Evolutionary conservation across 2,113 vertebrate genomes (phyloP).

Genomic region (Suricata suricatta): DNA sequence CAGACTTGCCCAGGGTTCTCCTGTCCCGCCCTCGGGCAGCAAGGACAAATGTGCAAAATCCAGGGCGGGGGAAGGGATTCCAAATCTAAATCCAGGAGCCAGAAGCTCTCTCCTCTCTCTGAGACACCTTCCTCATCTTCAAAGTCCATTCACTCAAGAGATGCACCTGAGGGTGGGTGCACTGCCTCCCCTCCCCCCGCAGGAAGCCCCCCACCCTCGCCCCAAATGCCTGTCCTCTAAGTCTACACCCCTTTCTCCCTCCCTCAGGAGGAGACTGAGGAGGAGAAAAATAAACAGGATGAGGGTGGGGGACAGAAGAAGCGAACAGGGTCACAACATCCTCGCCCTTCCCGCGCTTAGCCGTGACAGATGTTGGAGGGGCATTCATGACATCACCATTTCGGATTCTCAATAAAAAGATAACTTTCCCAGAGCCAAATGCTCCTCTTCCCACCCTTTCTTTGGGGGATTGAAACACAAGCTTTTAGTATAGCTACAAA

Average conservation of each 20-base stretch:
- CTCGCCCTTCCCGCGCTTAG: background rate
- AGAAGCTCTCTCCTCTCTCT: background rate
- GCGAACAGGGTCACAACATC: too few species aligned
- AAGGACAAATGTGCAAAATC: background rate
- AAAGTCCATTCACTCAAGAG: background rate
- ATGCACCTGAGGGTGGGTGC: too few species aligned
- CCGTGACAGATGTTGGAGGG: background rate
- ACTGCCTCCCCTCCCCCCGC: background rate
- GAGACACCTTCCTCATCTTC: background rate
- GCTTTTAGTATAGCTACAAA: background rate
- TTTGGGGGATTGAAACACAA: constrained; percentile 34
- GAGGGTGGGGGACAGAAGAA: too few species aligned
- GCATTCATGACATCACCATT: background rate
- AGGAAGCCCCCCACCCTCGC: background rate
- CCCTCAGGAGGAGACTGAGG: background rate
- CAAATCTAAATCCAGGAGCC: background rate
- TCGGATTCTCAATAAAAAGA: constrained; percentile 2
- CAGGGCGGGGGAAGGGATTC: background rate
- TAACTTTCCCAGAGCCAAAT: background rate
- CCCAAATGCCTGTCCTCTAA: background rate
- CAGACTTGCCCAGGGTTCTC: background rate
- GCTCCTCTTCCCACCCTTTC: constrained; percentile 51
- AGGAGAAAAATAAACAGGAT: background rate
- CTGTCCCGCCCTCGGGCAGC: background rate
- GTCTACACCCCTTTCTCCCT: background rate